A percentile compares a stretch with the other conserved stretches of the same genome.
Evolutionary conservation across 2,888 invertebrate genomes (phyloP).

Genomic region (Marronus borbonicus): DNA sequence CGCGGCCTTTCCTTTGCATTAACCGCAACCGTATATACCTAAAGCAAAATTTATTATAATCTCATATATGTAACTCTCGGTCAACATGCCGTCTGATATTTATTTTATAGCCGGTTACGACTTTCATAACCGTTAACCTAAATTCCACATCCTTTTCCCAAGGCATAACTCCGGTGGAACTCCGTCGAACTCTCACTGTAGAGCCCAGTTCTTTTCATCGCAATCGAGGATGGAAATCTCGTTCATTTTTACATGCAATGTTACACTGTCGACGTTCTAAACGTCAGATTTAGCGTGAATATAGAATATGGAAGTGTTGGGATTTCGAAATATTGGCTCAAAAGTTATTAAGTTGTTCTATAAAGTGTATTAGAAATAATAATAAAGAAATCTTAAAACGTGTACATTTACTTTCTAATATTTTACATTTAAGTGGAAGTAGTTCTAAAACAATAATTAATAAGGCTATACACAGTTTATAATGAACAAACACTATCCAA

Average conservation of each 20-base stretch:
- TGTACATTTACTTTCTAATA: background rate
- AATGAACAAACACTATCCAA: background rate
- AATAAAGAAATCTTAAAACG: background rate
- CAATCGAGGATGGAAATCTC: conserved; percentile 38
- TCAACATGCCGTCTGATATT: conserved; percentile 47
- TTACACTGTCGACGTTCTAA: conserved; percentile 23
- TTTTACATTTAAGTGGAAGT: too few species aligned
- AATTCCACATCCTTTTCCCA: conserved; percentile 44
- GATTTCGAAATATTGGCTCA: conserved; percentile 6
- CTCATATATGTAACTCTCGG: conserved; percentile 45
- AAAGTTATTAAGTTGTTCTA: conserved; percentile 19
- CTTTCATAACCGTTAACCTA: conserved; percentile 47
- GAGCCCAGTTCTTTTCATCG: conserved; percentile 33
- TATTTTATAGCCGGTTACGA: conserved; percentile 46
- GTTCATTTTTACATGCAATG: conserved; percentile 37
- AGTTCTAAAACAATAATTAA: too few species aligned
- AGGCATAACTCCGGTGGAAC: conserved; percentile 30
- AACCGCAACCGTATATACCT: conserved; percentile 24
- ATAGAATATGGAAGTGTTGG: conserved; percentile 8
- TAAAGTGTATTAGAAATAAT: background rate
- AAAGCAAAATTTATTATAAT: conserved; percentile 45
- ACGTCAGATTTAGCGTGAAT: conserved; percentile 28
- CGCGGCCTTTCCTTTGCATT: conserved; percentile 14
- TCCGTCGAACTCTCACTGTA: conserved; percentile 36
- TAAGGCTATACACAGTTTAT: too few species aligned